Evolutionary conservation across 2,113 vertebrate species (phyloP).

Genomic region (Cervus canadensis): DNA sequence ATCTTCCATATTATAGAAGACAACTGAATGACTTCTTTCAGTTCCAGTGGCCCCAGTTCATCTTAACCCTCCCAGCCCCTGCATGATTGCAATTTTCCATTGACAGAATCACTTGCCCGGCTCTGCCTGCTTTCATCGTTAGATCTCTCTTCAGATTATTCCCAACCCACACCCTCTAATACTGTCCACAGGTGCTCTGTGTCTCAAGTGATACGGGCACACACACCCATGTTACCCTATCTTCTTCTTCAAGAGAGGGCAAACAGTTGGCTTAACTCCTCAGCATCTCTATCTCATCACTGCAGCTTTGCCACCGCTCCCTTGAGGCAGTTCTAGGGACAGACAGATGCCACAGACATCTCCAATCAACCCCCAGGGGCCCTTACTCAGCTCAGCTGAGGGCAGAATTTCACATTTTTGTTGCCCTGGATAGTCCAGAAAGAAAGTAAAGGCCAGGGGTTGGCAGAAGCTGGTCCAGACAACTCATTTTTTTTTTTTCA

Average conservation of each 20-base stretch:
- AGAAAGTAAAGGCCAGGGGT: conserved; percentile 59
- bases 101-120: conserved; percentile 68
- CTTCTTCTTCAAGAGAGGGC: conserved; percentile 32
- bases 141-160: neutral
- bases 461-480: conserved; percentile 75
- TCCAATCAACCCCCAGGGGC: conserved; percentile 16
- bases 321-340: neutral
- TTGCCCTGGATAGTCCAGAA: conserved; percentile 65
- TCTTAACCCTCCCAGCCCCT: conserved; percentile 58
- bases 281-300: conserved; percentile 4
- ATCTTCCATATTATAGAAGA: neutral
- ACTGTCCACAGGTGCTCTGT: conserved; percentile 41
- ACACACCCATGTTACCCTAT: neutral
- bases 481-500: neutral
- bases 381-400: conserved; percentile 62
- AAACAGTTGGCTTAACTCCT: conserved; percentile 17
- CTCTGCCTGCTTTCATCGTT: conserved; percentile 72
- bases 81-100: conserved; percentile 67
- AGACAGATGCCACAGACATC: neutral
- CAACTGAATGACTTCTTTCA: neutral
- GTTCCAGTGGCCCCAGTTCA: conserved; percentile 61
- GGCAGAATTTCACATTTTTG: conserved; percentile 71
- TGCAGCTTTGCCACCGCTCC: conserved; percentile 24
- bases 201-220: conserved; percentile 12
- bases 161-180: conserved; percentile 36